Percentiles rank a stretch among this genome's conserved stretches.
These are phyloP conservation scores for Ardeotis arabs DNA, from an alignment of 2,113 vertebrate species.

Conservation along the genomic window DNA sequence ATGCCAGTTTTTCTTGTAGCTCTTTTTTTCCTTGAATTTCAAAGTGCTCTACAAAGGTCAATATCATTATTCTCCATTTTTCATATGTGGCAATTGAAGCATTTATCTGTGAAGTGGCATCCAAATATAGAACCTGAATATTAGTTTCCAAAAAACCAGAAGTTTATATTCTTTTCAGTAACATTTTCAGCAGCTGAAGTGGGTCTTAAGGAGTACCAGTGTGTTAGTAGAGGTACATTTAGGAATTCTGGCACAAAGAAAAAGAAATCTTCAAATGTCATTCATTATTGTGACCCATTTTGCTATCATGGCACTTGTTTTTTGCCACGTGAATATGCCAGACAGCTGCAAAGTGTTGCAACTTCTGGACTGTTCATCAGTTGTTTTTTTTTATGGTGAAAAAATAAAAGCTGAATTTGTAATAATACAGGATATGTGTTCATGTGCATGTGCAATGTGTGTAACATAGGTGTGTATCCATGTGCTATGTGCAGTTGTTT, in stretches of 20 bases:
- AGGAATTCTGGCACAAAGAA: not conserved
- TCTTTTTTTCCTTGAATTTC: not conserved
- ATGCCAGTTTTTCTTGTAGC: not conserved
- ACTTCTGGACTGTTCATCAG: constrained; percentile 19
- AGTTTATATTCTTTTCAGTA: not conserved
- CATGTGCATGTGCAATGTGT: not conserved
- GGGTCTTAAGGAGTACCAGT: not conserved
- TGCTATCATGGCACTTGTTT: not conserved
- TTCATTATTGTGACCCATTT: not conserved
- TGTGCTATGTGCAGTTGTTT: constrained; percentile 2
- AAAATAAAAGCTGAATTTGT: not conserved
- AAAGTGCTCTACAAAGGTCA: not conserved
- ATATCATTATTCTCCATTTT: not conserved
- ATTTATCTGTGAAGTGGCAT: not conserved
- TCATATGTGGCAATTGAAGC: not conserved
- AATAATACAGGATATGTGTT: not conserved
- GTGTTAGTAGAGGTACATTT: not conserved
- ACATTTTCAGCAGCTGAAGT: not conserved
- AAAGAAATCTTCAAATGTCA: not conserved
- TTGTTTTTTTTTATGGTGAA: not conserved
- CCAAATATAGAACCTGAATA: not conserved
- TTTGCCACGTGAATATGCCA: not conserved
- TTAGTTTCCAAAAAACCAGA: constrained; percentile 48
- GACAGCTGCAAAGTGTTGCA: not conserved
- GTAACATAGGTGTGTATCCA: not conserved